These are phyloP conservation scores for Corydoras maculifer DNA, from an alignment of 2,113 vertebrate genomes.

Conservation along the genomic window DNA sequence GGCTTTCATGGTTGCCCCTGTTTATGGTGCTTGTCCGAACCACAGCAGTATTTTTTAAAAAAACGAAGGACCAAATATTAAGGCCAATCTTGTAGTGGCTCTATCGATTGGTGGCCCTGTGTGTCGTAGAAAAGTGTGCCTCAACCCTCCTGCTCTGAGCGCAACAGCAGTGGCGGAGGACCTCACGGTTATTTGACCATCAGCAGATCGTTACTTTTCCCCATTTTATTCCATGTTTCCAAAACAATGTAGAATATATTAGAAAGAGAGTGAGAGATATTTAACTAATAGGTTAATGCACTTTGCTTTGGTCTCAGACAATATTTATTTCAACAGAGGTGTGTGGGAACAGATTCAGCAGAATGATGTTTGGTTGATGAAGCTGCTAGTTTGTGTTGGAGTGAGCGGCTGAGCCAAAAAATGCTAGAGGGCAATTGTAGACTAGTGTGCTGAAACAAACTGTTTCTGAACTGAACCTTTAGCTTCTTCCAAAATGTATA, in stretches of 20 bases:
- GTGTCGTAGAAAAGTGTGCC: constrained; percentile 23
- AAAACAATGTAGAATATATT: constrained; percentile 34
- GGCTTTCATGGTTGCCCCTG: not conserved
- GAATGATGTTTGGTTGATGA: constrained; percentile 46
- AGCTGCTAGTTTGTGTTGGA: constrained; percentile 36
- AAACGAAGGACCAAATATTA: constrained; percentile 38
- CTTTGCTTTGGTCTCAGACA: constrained; percentile 39
- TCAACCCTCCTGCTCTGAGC: constrained; percentile 40
- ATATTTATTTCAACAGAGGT: constrained; percentile 32
- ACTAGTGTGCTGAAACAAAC: constrained; percentile 3
- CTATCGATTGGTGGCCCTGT: constrained; percentile 5
- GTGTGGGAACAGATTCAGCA: constrained; percentile 27
- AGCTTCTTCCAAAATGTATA: constrained; percentile 45
- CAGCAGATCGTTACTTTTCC: constrained; percentile 40
- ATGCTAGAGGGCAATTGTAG: constrained; percentile 13
- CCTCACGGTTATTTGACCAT: constrained; percentile 33
- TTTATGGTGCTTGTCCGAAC: constrained; percentile 33
- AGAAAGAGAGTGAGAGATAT: constrained; percentile 17
- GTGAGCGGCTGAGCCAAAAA: constrained; percentile 44
- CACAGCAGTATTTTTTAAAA: constrained; percentile 5
- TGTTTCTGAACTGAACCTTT: constrained; percentile 36
- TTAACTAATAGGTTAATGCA: constrained; percentile 38
- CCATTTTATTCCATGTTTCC: constrained; percentile 33
- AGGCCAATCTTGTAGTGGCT: not conserved
- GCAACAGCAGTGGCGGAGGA: constrained; percentile 46